phyloP scores from a whole-genome alignment of 1,140 invertebrate genomes.

The Oreohelix idahoensis region DNA sequence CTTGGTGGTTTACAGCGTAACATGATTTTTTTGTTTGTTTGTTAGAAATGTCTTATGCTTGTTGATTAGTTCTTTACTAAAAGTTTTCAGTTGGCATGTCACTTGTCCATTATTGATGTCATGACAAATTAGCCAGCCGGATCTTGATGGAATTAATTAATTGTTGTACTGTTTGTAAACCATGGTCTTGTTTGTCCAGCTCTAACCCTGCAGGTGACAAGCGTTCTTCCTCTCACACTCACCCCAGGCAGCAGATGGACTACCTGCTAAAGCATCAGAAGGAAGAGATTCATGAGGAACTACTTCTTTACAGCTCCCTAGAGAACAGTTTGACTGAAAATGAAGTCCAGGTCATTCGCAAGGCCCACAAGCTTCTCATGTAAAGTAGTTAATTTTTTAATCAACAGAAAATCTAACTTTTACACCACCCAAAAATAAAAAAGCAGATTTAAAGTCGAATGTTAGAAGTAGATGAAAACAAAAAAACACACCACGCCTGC shows the following conservation, averaged over 20 bases:
- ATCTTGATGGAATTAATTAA: background rate
- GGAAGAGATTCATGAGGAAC: conserved; percentile 42
- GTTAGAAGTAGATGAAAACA: no score
- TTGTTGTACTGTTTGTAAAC: background rate
- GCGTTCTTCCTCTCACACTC: background rate
- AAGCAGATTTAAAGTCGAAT: no score
- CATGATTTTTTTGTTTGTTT: no score
- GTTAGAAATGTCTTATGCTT: no score
- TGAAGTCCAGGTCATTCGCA: conserved; percentile 47
- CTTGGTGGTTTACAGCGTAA: no score
- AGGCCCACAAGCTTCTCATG: conserved; percentile 49
- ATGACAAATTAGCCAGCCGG: background rate
- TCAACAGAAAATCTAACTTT: background rate
- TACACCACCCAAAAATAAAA: no score
- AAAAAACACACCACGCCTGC: no score
- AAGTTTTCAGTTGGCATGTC: no score
- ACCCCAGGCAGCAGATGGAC: conserved; percentile 27
- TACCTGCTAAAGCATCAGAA: conserved; percentile 32
- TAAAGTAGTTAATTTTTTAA: conserved; percentile 41
- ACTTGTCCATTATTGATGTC: background rate
- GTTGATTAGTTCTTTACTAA: no score
- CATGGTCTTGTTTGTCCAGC: conserved; percentile 12
- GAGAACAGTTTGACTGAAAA: conserved; percentile 40
- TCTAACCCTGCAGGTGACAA: background rate
- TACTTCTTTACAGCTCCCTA: conserved; percentile 41